phyloP scores from a whole-genome alignment of 2,113 vertebrate species.

The Spea multiplicata region DNA sequence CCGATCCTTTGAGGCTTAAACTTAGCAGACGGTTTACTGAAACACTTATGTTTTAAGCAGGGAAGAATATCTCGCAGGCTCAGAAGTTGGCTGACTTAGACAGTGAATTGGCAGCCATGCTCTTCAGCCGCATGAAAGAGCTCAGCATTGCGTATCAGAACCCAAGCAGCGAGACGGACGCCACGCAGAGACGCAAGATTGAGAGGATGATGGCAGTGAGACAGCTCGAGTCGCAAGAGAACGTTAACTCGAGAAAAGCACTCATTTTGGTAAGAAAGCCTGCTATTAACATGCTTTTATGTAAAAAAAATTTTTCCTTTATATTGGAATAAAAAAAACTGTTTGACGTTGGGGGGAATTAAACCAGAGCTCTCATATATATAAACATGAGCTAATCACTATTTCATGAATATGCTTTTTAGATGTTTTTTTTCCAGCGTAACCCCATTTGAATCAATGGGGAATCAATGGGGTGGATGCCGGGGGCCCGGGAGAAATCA shows the following conservation, averaged over 20 bases:
- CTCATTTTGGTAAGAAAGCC: slow-evolving; percentile 62
- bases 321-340: no score
- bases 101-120: slow-evolving; percentile 58
- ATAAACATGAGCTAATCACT: no score
- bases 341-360: no score
- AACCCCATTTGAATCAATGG: no score
- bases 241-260: neutral
- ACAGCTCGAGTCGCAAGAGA: slow-evolving; percentile 62
- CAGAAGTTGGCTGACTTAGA: slow-evolving; percentile 74
- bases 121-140: slow-evolving; percentile 54
- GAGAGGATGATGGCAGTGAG: slow-evolving; percentile 72
- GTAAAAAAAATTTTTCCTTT: neutral
- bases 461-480: no score
- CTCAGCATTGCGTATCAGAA: neutral
- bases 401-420: no score
- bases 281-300: neutral
- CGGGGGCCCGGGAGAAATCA: no score
- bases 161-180: neutral
- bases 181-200: slow-evolving; percentile 66
- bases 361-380: no score
- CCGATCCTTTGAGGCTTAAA: neutral
- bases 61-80: slow-evolving; percentile 61
- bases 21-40: slow-evolving; percentile 12
- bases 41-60: slow-evolving; percentile 53
- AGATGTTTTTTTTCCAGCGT: no score